phyloP scores from a whole-genome alignment of 2,113 vertebrate species.

The Anguilla rostrata region DNA sequence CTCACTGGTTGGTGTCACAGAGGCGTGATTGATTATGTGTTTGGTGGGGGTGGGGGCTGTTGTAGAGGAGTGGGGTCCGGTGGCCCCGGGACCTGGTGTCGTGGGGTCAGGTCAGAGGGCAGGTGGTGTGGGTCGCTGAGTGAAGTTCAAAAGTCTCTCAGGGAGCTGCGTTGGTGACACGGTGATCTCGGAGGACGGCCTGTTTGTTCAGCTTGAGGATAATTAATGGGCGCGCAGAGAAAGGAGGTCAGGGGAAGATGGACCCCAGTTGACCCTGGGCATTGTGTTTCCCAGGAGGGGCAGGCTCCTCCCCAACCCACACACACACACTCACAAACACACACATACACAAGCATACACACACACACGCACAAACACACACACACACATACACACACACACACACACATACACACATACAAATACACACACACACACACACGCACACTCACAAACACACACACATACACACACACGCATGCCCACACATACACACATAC shows the following conservation, averaged over 20 bases:
- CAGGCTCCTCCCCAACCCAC: slow-evolving; percentile 14
- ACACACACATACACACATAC: too few relatives aligned
- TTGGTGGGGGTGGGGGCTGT: slow-evolving; percentile 42
- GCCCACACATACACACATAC: too few relatives aligned
- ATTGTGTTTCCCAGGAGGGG: slow-evolving; percentile 42
- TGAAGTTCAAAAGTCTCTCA: slow-evolving; percentile 68
- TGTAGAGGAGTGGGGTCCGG: slow-evolving; percentile 45
- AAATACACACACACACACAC: slow-evolving; percentile 26
- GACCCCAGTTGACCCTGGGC: slow-evolving; percentile 43
- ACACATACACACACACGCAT: background rate
- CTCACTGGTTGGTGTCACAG: slow-evolving; percentile 48
- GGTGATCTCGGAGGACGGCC: slow-evolving; percentile 64
- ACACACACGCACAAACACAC: slow-evolving; percentile 14
- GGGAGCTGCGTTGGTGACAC: slow-evolving; percentile 64
- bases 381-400: too few relatives aligned
- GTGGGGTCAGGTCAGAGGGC: slow-evolving; percentile 58
- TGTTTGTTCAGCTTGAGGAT: slow-evolving; percentile 60
- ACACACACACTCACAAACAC: slow-evolving; percentile 43
- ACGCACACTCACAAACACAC: slow-evolving; percentile 14
- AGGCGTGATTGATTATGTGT: slow-evolving; percentile 80
- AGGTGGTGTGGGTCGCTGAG: slow-evolving; percentile 61
- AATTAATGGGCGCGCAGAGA: slow-evolving; percentile 51
- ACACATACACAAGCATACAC: slow-evolving; percentile 45
- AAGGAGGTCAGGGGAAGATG: slow-evolving; percentile 57
- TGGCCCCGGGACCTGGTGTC: slow-evolving; percentile 46